Evolutionary conservation across 2,797 vertebrate species (phyloP).

Genomic region (Falco novaeseelandiae): DNA sequence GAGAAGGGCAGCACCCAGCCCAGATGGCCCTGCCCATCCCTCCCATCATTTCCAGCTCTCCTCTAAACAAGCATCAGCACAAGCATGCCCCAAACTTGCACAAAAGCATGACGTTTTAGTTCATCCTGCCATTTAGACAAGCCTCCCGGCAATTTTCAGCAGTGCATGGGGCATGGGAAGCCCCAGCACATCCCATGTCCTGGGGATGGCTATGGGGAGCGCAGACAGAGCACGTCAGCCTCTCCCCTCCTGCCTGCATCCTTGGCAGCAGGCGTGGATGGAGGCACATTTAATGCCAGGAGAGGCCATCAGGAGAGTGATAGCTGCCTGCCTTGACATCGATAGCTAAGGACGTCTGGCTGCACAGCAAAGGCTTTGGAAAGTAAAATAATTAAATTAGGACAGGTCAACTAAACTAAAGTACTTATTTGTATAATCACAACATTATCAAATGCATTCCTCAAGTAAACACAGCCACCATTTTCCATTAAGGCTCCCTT

Average conservation of each 20-base stretch:
- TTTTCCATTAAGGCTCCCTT: neutral
- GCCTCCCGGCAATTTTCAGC: neutral
- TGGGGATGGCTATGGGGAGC: accelerated
- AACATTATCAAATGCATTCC: neutral
- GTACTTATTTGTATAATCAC: neutral
- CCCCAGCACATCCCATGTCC: accelerated
- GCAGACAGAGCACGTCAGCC: neutral
- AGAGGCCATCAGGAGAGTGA: neutral
- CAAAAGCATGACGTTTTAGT: neutral
- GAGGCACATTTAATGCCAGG: neutral
- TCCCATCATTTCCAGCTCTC: neutral
- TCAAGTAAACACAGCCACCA: neutral
- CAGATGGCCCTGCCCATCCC: neutral
- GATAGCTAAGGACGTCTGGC: neutral
- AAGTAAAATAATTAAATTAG: neutral
- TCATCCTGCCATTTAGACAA: neutral
- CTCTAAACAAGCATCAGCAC: neutral
- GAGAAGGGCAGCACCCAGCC: neutral
- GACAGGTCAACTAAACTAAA: neutral
- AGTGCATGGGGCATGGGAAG: accelerated
- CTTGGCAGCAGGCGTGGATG: neutral
- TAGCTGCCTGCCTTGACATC: neutral
- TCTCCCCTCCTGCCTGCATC: neutral
- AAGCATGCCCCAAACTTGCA: neutral
- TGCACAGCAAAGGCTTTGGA: neutral